Evolutionary conservation across 2,888 invertebrate genomes (phyloP).

Genomic region (Lasioglossum morio): DNA sequence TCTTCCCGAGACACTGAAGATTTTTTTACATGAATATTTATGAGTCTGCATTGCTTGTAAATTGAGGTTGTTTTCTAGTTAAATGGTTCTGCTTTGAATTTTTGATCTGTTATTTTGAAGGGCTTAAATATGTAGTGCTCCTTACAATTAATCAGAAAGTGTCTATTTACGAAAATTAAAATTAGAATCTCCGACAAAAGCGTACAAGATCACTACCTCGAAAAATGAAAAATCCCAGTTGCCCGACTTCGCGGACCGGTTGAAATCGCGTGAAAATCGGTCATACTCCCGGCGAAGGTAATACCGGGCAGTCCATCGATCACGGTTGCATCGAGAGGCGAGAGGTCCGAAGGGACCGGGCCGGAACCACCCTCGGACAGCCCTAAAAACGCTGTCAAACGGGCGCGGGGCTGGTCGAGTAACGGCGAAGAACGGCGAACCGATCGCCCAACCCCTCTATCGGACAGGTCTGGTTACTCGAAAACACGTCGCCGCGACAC

Average conservation of each 20-base stretch:
- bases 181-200: too few species aligned
- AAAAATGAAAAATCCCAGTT: too few species aligned
- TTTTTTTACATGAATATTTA: not conserved
- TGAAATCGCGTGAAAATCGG: not conserved
- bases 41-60: not conserved
- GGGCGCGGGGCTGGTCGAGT: not conserved
- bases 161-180: too few species aligned
- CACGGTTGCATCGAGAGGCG: not conserved
- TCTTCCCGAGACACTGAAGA: not conserved
- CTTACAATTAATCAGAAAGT: too few species aligned
- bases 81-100: not conserved
- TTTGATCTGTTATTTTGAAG: too few species aligned
- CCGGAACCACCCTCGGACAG: not conserved
- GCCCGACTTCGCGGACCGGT: not conserved
- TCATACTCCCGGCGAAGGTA: not conserved
- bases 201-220: too few species aligned
- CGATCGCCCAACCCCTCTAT: conserved; percentile 12
- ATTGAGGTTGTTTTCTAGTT: not conserved
- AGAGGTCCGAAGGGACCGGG: not conserved
- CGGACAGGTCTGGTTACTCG: conserved; percentile 29
- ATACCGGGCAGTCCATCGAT: not conserved
- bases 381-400: conserved; percentile 31
- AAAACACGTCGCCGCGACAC: conserved; percentile 39
- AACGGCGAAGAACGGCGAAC: conserved; percentile 20
- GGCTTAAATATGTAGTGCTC: too few species aligned